Evolutionary conservation across 2,888 invertebrate genomes (phyloP).

Genomic region (Drosophila trichaetosa): DNA sequence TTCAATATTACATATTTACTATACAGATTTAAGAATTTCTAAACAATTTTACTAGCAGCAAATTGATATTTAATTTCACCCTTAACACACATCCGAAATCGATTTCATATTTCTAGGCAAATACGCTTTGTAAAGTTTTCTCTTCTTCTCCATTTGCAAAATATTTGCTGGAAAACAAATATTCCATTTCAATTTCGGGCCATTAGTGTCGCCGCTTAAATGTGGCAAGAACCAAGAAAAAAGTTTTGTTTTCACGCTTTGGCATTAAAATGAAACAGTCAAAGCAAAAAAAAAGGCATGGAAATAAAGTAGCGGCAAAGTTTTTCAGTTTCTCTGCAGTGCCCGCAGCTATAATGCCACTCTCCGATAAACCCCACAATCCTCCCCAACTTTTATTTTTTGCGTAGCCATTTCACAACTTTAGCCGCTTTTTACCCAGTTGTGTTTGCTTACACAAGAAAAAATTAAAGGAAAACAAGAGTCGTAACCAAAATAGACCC

Average conservation of each 20-base stretch:
- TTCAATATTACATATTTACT: not conserved
- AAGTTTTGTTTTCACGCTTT: conserved; percentile 74
- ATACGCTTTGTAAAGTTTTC: conserved; percentile 37
- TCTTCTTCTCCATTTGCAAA: conserved; percentile 26
- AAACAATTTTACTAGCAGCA: not conserved
- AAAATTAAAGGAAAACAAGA: conserved; percentile 73
- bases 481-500: conserved; percentile 51
- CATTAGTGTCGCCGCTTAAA: conserved; percentile 76
- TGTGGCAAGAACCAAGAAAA: conserved; percentile 48
- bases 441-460: conserved; percentile 62
- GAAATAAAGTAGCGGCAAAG: conserved; percentile 47
- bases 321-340: conserved; percentile 55
- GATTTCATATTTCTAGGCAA: conserved; percentile 6
- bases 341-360: conserved; percentile 26
- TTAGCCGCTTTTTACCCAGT: conserved; percentile 35
- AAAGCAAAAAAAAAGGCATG: conserved; percentile 31
- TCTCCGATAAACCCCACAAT: not conserved
- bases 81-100: not conserved
- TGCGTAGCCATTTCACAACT: conserved; percentile 49
- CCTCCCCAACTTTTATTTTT: not conserved
- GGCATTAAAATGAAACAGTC: conserved; percentile 62
- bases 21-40: not conserved
- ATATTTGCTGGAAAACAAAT: conserved; percentile 69
- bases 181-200: conserved; percentile 76
- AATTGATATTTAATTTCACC: not conserved